Base-by-base conservation (phyloP, 2,113 vertebrate genomes). In the Callipepla californica region DNA sequence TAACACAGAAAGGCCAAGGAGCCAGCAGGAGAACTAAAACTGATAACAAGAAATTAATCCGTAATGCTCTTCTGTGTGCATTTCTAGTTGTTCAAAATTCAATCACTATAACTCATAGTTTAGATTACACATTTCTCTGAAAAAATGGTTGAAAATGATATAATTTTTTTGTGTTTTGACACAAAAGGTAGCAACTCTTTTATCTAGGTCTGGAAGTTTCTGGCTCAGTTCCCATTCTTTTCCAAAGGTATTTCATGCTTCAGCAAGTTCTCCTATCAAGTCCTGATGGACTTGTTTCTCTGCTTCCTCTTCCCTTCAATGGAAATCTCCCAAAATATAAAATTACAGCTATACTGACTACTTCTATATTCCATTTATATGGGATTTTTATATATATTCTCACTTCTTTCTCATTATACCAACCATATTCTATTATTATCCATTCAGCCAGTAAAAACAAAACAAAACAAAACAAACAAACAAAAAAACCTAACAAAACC, bases 21-120 rank as follows among this genome's bases (percentile, higher is more conserved):
- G 34, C 87, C 80, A 95, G 83, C 65, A 51, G 95, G 51, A 55
- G 62, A 84, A 83, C 50, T 53, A 81, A 75, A 69, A 79, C 22
- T 26, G 10, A 19, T 81, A 94, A 80, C 38, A 85, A 72, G 69
- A 50, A 76, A 92, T 92, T 62, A 80, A 11, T 85, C 30, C 68
- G 70, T 18, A 65, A 7, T 30, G 30, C 5, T 70, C 5, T 58
- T 76, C 63, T 8, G 59, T 1, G 3, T 36, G 48, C 21, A 21
- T 23, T 76, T 76, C 18, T 38, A 7, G 28, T 58, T 79, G 30
- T 57, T 89, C 61, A 8, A 36, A 42, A 51, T 57, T 10, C n/a
- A 23, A 6, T 25, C 25, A 13, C 10, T 12, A 28, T 34, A 28
- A 13, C 8, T 30, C 2, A 0, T 7, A 55, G 38, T 47, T 36